These are phyloP conservation scores for Plebejus anna DNA, from an alignment of 2,888 invertebrate species.

Conservation along the genomic window DNA sequence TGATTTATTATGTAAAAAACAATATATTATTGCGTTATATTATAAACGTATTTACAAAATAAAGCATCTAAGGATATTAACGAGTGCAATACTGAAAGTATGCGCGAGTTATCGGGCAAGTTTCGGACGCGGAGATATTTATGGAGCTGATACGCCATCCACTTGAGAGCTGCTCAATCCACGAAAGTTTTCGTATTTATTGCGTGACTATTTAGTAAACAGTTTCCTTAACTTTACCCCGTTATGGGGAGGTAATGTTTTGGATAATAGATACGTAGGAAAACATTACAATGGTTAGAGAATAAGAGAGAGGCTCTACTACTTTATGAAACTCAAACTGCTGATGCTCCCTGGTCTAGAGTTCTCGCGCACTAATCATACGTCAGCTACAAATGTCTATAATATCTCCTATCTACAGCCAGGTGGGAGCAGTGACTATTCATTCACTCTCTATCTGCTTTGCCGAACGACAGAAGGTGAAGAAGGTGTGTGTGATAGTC, in stretches of 20 bases:
- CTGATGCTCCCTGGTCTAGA: too few species aligned
- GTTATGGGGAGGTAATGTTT: background rate
- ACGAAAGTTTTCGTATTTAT: slow-evolving; percentile 17
- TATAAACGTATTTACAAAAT: background rate
- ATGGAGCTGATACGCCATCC: slow-evolving; percentile 4
- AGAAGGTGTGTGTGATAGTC: too few species aligned
- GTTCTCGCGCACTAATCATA: too few species aligned
- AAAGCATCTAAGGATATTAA: background rate
- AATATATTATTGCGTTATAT: background rate
- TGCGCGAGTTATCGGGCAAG: background rate
- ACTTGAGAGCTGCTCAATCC: slow-evolving; percentile 13
- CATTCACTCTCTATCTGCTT: too few species aligned
- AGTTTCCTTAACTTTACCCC: slow-evolving; percentile 1
- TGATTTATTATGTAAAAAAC: too few species aligned
- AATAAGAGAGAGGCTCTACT: background rate
- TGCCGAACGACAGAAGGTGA: too few species aligned
- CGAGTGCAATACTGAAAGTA: background rate
- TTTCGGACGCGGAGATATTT: slow-evolving; percentile 11
- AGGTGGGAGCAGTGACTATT: too few species aligned
- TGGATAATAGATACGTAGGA: background rate
- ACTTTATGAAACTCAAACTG: background rate
- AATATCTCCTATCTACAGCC: too few species aligned
- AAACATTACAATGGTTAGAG: background rate
- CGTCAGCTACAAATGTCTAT: too few species aligned
- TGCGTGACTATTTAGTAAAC: slow-evolving; percentile 10